A percentile compares a stretch with the other conserved stretches of the same genome.
phyloP scores from a whole-genome alignment of 2,888 invertebrate genomes.

The Drosophila nr. fundita region DNA sequence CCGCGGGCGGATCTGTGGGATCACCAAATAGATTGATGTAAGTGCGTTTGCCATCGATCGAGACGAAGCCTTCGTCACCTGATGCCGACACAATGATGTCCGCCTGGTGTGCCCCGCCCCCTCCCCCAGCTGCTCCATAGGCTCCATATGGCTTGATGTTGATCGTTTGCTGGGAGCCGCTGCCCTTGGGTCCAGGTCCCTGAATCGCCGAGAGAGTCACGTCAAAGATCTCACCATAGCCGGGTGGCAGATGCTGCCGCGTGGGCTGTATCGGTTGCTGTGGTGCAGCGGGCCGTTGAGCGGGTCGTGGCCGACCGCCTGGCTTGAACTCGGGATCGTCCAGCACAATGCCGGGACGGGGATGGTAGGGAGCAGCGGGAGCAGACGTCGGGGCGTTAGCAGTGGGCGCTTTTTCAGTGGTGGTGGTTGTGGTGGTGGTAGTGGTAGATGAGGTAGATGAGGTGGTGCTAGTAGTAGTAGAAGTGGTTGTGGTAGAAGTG shows the following conservation, averaged over 20 bases:
- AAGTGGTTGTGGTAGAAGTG: slow-evolving; percentile 51
- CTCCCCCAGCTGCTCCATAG: slow-evolving; percentile 83
- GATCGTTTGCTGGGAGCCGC: slow-evolving; percentile 84
- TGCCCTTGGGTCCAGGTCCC: slow-evolving; percentile 88
- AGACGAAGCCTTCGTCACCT: slow-evolving; percentile 94
- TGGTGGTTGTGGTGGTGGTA: slow-evolving; percentile 55
- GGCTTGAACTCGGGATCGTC: slow-evolving; percentile 93
- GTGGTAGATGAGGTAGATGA: slow-evolving; percentile 64
- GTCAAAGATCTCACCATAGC: slow-evolving; percentile 93
- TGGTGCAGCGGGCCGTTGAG: slow-evolving; percentile 74
- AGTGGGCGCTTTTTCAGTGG: slow-evolving; percentile 59
- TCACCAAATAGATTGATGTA: slow-evolving; percentile 94
- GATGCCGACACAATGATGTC: slow-evolving; percentile 93
- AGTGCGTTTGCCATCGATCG: slow-evolving; percentile 95
- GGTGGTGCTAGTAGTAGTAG: slow-evolving; percentile 57
- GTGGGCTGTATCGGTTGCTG: slow-evolving; percentile 84
- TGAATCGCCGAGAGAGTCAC: slow-evolving; percentile 95
- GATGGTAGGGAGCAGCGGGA: slow-evolving; percentile 87
- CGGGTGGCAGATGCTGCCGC: slow-evolving; percentile 85
- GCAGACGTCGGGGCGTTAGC: slow-evolving; percentile 53
- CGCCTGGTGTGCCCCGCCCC: slow-evolving; percentile 76
- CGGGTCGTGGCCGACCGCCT: slow-evolving; percentile 84
- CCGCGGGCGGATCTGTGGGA: slow-evolving; percentile 84
- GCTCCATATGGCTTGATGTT: slow-evolving; percentile 84
- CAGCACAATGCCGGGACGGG: slow-evolving; percentile 93